Base-by-base conservation (phyloP, 2,113 vertebrate genomes). In the Himantopus leucocephalus region DNA sequence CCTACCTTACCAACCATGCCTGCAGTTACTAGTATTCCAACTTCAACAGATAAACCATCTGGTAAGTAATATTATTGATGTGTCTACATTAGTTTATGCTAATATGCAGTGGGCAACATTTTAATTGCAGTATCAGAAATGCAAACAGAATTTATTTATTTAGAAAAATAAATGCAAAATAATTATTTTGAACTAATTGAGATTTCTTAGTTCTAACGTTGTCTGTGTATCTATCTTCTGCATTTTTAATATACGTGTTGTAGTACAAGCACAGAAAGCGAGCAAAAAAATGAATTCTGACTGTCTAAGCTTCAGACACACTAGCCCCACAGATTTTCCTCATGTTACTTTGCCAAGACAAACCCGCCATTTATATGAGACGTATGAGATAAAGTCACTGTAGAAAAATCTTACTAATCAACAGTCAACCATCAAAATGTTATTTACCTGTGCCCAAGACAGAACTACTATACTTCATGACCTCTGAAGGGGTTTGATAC, bases 1-100 rank as follows among this genome's bases (percentile, higher is more conserved):
- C 98, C 98, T 14, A 96, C 98, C 27, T 97, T 99, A 88, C 99
- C 99, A 76, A 99, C 99, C 14, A 99, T 99, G 99, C 99, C 99
- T 39, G 90, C 98, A 30, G 98, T 99, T 86, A 99, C 99, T 35
- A 99, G 99, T 84, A 98, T 98, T 90, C 98, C 99, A 1, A 99
- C 98, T 55, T 99, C 99, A 88, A 99, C 99, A 9, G 98, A 99
- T 97, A 99, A 99, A 91, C 99, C 99, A 8, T 99, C 99, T 43
- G 99, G 99, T 99, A 97, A 99, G 99, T 98, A 83, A 32, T 47
- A 58, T 34, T 15, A 37, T 6, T 55, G 35, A 78, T 63, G 59
- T 26, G 34, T 59, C 67, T 85, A 70, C 14, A 34, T 76, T 74
- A 73, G 43, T 82, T 77, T 73, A 35, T 63, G 19, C 24, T 87